Evolutionary conservation across 2,113 vertebrate genomes (phyloP).

Genomic region (Sorex araneus): DNA sequence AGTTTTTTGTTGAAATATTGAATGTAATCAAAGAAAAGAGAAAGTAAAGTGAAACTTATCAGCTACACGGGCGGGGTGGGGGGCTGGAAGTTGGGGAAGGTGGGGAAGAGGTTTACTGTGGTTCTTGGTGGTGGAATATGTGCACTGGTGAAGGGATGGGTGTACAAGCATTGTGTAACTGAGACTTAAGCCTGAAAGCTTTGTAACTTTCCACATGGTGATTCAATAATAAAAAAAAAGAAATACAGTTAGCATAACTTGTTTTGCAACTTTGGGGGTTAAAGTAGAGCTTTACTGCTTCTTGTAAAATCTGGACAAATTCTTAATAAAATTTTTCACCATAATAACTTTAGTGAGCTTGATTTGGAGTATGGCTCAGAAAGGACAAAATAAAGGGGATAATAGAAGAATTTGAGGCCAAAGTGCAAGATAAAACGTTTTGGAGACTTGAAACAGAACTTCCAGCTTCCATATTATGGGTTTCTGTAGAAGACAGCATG

Average conservation of each 20-base stretch:
- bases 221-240: too few relatives aligned
- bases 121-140: too few relatives aligned
- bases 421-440: conserved; percentile 31
- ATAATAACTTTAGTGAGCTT: conserved; percentile 21
- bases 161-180: too few relatives aligned
- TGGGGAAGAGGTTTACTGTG: too few relatives aligned
- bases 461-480: background rate
- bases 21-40: too few relatives aligned
- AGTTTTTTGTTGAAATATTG: too few relatives aligned
- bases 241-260: background rate
- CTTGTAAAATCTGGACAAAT: conserved; percentile 47
- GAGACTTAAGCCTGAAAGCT: too few relatives aligned
- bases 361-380: conserved; percentile 35
- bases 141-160: too few relatives aligned
- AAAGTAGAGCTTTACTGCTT: background rate
- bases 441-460: background rate
- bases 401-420: conserved; percentile 19
- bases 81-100: too few relatives aligned
- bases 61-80: too few relatives aligned
- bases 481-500: background rate
- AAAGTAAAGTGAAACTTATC: too few relatives aligned
- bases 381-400: background rate
- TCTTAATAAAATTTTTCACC: background rate
- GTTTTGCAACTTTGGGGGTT: conserved; percentile 8
- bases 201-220: too few relatives aligned